Evolutionary conservation across 2,797 vertebrate genomes (phyloP).

Genomic region (Cheirogaleus major): DNA sequence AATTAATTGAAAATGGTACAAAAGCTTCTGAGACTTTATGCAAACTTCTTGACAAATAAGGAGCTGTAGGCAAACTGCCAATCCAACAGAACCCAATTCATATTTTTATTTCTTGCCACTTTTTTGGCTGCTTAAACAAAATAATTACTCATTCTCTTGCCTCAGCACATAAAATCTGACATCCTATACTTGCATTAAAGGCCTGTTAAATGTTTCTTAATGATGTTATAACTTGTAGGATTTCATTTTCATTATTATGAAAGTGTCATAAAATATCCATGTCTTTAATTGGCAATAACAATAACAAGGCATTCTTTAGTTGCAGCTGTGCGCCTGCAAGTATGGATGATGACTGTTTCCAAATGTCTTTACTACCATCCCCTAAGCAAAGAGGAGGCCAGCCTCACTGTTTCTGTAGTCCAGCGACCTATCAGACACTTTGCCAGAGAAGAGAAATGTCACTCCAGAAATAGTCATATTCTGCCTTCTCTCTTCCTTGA

Average conservation of each 20-base stretch:
- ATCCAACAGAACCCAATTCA: not conserved
- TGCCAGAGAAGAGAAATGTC: not conserved
- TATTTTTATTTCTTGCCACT: conserved; percentile 52
- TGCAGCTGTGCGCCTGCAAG: not conserved
- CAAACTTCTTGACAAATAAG: conserved; percentile 60
- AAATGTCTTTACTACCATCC: not conserved
- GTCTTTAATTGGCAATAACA: conserved; percentile 43
- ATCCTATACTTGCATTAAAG: conserved; percentile 38
- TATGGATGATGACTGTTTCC: not conserved
- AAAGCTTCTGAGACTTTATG: conserved; percentile 6
- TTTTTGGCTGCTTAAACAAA: conserved; percentile 63
- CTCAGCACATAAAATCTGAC: conserved; percentile 56
- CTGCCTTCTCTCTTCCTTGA: not conserved
- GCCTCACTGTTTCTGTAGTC: not conserved
- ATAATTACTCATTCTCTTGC: conserved; percentile 54
- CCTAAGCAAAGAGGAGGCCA: not conserved
- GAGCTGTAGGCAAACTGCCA: conserved; percentile 34
- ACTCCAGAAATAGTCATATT: not conserved
- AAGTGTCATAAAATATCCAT: conserved; percentile 41
- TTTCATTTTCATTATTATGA: conserved; percentile 63
- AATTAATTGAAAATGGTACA: conserved; percentile 8
- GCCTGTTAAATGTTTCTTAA: conserved; percentile 46
- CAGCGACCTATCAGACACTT: not conserved
- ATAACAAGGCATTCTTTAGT: conserved; percentile 14
- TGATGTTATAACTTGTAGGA: conserved; percentile 45